Percentiles rank a stretch among this genome's conserved stretches.
phyloP scores from a whole-genome alignment of 64 coral and sea anemone species.

The Stylophora pistillata region DNA sequence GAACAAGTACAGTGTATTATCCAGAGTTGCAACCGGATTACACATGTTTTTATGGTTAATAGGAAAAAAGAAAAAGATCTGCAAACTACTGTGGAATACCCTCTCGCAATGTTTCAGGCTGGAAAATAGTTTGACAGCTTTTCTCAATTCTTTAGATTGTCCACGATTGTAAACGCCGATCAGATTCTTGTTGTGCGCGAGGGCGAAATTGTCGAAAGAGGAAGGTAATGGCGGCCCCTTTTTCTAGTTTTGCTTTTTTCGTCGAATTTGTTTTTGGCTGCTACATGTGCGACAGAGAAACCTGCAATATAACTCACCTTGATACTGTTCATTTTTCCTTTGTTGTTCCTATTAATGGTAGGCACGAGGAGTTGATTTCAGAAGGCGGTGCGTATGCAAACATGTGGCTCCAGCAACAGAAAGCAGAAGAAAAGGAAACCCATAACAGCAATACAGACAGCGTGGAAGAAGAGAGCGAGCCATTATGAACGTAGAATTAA shows the following conservation, averaged over 20 bases:
- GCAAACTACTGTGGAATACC: no score
- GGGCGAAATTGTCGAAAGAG: conserved; percentile 91
- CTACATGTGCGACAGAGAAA: no score
- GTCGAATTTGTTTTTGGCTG: no score
- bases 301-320: no score
- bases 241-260: neutral
- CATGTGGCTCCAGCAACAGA: conserved; percentile 81
- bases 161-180: conserved; percentile 95
- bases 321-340: no score
- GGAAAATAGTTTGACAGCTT: neutral
- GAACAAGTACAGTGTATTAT: no score
- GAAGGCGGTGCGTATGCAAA: conserved; percentile 50
- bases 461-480: neutral
- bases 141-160: conserved; percentile 65
- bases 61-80: no score
- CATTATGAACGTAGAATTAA: neutral
- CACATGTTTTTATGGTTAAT: no score
- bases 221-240: conserved; percentile 61
- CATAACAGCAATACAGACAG: conserved; percentile 6
- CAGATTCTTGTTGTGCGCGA: conserved; percentile 93
- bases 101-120: no score
- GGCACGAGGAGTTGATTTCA: conserved; percentile 73
- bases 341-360: conserved; percentile 6
- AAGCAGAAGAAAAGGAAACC: conserved; percentile 32
- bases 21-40: no score